Percentiles rank a stretch among this genome's conserved stretches.
Evolutionary conservation across 2,888 invertebrate species (phyloP).

Genomic region (Trichopoda pennipes): DNA sequence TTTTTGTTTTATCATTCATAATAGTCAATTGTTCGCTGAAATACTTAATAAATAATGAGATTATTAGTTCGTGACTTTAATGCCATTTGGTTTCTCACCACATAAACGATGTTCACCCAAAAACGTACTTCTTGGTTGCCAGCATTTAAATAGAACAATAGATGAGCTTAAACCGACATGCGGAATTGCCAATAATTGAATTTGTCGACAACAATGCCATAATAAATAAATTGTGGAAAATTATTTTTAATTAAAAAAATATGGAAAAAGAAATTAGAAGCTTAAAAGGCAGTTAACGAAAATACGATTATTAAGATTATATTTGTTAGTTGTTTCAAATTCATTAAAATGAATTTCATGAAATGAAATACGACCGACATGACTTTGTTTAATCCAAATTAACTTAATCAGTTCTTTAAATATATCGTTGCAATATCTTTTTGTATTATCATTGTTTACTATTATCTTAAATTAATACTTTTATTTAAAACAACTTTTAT

Average conservation of each 20-base stretch:
- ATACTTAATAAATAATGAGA: constrained; percentile 79
- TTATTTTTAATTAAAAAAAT: constrained; percentile 55
- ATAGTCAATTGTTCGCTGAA: constrained; percentile 69
- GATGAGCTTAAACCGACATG: constrained; percentile 44
- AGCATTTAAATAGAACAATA: constrained; percentile 53
- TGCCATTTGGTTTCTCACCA: constrained; percentile 63
- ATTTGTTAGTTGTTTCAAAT: not conserved
- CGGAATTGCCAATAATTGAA: constrained; percentile 57
- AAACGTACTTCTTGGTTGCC: constrained; percentile 26
- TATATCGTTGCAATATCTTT: constrained; percentile 2
- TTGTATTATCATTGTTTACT: constrained; percentile 23
- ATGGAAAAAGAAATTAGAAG: not conserved
- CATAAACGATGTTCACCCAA: constrained; percentile 41
- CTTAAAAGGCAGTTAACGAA: too few relatives aligned
- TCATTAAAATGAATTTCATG: too few relatives aligned
- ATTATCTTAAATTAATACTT: constrained; percentile 23
- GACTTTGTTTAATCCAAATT: too few relatives aligned
- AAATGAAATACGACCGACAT: not conserved
- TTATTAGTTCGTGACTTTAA: constrained; percentile 77
- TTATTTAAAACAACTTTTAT: not conserved
- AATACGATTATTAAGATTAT: too few relatives aligned
- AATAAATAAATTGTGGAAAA: constrained; percentile 22
- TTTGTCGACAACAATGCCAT: constrained; percentile 10
- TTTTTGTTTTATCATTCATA: constrained; percentile 22
- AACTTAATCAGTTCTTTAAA: too few relatives aligned